Evolutionary conservation across 2,888 invertebrate species (phyloP).

Genomic region (Apeira syringaria): DNA sequence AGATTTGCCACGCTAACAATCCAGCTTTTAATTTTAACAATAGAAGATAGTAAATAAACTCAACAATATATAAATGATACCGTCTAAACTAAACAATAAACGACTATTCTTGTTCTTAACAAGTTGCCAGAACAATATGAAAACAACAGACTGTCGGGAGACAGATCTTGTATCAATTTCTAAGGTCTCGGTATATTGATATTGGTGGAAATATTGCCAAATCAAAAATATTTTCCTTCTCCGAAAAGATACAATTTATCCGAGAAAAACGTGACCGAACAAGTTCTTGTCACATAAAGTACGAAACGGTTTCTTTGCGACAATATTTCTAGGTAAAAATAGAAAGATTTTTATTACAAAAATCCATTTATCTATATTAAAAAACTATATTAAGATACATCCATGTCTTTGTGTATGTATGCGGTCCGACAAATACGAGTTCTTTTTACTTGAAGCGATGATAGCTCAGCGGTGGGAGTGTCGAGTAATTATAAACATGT

Average conservation of each 20-base stretch:
- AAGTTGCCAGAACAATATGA: neutral
- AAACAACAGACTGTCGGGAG: slow-evolving; percentile 1
- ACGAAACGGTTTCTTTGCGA: neutral
- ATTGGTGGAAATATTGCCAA: slow-evolving; percentile 8
- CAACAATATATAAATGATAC: no score
- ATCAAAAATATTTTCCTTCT: slow-evolving; percentile 10
- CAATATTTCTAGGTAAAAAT: neutral
- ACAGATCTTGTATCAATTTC: slow-evolving; percentile 10
- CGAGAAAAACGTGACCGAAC: neutral
- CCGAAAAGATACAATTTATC: slow-evolving; percentile 5
- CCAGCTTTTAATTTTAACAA: no score
- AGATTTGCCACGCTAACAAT: no score
- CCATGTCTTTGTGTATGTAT: no score
- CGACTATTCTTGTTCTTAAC: neutral
- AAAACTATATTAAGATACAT: no score
- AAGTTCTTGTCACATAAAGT: neutral
- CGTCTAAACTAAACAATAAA: neutral
- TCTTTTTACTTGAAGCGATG: no score
- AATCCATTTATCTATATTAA: no score
- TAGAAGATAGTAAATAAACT: no score
- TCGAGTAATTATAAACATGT: no score
- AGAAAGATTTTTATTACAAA: no score
- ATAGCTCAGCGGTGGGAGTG: no score
- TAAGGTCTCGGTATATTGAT: slow-evolving; percentile 4
- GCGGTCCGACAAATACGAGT: no score